Evolutionary conservation across 2,113 vertebrate genomes (phyloP), one percentile per base, ranked within the genome.

Genomic region (Apeltes quadracus): DNA sequence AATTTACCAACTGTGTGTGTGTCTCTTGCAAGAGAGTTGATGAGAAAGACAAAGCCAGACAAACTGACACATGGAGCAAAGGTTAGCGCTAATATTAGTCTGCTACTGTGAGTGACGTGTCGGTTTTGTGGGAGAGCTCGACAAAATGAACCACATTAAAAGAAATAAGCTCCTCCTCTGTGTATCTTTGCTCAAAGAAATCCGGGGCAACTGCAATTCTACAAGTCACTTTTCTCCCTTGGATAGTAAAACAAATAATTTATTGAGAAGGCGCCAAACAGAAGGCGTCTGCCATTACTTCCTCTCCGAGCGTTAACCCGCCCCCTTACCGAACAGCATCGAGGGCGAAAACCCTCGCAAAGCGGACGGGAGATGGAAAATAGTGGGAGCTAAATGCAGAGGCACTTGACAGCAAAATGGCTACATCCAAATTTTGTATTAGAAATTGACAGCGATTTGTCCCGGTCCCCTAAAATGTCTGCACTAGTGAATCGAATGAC

Each of bases 351-450:
- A 70, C 48, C n/a, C 64, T 0, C 16, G 2, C 23, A 66, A 57
- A 62, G 67, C 51, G 41, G 53, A 51, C 15, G 43, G 69, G 54
- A 55, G 32, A 48, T 38, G 46, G 25, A 72, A 76, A 74, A 78
- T 6, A 59, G 36, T 29, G 23, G 50, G 7, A 15, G 41, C 63
- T 34, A 71, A 71, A 54, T 55, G 44, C 53, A 55, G 36, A 1
- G 44, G 50, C 69, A 56, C 77, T 83, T 68, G 39, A 85, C 44
- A 65, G 62, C 32, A 71, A 82, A 77, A 76, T 75, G 69, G 69
- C 55, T 76, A 71, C 10, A 74, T 83, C 70, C 53, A 15, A 57
- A 72, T 54, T 67, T 69, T 58, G 27, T 77, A 73, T 53, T 39
- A 67, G 38, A 61, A 84, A 84, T 41, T 57, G 67, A 76, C 54